These are phyloP conservation scores for Pollimyrus isidori DNA, from an alignment of 2,113 vertebrate genomes.

Conservation along the genomic window DNA sequence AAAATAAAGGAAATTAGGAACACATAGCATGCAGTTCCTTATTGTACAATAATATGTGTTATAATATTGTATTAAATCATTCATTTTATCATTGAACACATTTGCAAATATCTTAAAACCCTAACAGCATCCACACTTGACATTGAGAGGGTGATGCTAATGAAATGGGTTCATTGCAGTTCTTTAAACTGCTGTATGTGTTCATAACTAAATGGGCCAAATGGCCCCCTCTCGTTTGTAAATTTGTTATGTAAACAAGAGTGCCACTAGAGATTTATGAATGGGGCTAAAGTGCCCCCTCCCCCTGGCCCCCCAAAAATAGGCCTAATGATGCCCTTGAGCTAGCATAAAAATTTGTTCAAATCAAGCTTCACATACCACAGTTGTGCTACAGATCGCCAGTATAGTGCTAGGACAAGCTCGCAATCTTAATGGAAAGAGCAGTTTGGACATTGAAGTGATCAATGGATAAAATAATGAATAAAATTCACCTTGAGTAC, in stretches of 20 bases:
- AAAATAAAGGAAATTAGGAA: background rate
- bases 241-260: background rate
- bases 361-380: background rate
- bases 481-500: background rate
- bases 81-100: background rate
- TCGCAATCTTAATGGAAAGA: background rate
- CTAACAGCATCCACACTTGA: background rate
- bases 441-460: background rate
- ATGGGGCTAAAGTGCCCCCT: too few relatives aligned
- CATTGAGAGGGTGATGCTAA: background rate
- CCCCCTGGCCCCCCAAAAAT: too few relatives aligned
- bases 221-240: too few relatives aligned
- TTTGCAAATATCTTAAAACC: background rate
- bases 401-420: background rate
- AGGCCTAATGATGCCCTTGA: too few relatives aligned
- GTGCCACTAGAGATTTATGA: background rate
- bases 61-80: background rate
- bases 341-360: background rate
- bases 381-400: background rate
- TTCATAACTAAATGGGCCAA: background rate
- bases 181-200: background rate
- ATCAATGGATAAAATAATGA: background rate
- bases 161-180: background rate
- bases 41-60: background rate
- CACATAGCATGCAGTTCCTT: background rate